These are phyloP conservation scores for Periparus ater DNA, from an alignment of 2,797 vertebrate genomes.

Conservation along the genomic window DNA sequence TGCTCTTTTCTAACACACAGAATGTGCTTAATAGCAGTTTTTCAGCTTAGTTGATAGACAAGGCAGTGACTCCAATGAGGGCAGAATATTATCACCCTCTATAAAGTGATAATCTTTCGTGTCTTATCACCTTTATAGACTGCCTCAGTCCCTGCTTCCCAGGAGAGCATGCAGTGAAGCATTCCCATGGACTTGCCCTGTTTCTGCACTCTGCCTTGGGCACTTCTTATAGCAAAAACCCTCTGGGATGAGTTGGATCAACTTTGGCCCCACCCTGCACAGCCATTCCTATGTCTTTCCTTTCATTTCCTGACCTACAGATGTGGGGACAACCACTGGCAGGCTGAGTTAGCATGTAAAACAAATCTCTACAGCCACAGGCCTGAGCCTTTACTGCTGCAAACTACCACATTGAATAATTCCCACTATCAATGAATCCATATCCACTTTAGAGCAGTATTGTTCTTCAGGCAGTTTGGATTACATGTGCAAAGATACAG, in stretches of 20 bases:
- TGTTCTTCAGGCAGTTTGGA: not conserved
- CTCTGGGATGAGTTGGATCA: not conserved
- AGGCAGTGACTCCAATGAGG: not conserved
- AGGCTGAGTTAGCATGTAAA: not conserved
- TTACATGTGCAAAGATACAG: not conserved
- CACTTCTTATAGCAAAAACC: not conserved
- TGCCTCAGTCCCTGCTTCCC: not conserved
- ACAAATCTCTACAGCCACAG: not conserved
- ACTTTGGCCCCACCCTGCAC: not conserved
- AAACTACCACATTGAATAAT: not conserved
- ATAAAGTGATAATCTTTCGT: not conserved
- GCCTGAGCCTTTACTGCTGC: not conserved
- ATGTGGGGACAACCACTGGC: not conserved
- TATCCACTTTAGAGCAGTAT: not conserved
- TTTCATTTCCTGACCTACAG: not conserved
- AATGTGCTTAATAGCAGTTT: not conserved
- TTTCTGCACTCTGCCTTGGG: not conserved
- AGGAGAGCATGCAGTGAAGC: accelerated
- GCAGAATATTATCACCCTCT: not conserved
- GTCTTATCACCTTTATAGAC: not conserved
- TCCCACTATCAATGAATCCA: not conserved
- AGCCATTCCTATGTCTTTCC: not conserved
- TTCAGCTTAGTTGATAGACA: not conserved
- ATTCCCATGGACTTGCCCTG: not conserved
- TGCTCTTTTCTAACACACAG: not conserved